phyloP scores from a whole-genome alignment of 2,113 vertebrate genomes.

The Phoenicopterus ruber region DNA sequence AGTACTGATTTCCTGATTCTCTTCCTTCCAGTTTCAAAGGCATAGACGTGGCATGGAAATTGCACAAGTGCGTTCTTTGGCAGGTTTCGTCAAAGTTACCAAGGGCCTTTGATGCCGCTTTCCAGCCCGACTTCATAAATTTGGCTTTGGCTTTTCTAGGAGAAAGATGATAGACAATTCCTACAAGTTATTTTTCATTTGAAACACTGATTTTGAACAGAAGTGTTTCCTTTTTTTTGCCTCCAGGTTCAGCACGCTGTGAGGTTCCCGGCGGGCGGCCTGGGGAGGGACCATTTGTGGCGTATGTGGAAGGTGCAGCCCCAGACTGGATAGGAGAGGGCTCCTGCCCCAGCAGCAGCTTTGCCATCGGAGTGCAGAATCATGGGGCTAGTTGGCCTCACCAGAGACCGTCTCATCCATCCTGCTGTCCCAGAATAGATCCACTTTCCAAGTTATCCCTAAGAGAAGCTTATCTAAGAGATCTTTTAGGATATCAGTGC shows the following conservation, averaged over 20 bases:
- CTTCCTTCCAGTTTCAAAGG: neutral
- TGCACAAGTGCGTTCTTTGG: neutral
- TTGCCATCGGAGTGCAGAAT: neutral
- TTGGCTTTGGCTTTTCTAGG: neutral
- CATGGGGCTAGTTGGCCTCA: neutral
- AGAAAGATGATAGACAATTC: slow-evolving; percentile 1
- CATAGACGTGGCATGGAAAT: neutral
- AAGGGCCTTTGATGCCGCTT: neutral
- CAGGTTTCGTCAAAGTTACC: neutral
- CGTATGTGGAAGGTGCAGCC: neutral
- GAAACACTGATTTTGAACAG: neutral
- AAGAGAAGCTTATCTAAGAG: neutral
- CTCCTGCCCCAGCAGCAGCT: neutral
- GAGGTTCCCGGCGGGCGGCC: neutral
- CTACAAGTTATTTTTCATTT: neutral
- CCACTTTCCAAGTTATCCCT: neutral
- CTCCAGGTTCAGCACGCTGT: neutral
- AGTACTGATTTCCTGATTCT: neutral
- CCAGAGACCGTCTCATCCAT: neutral
- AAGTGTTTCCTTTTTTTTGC: neutral
- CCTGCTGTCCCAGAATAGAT: neutral
- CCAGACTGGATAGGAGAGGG: neutral
- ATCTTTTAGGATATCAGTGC: neutral
- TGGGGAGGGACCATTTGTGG: neutral
- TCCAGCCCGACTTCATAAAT: neutral